Percentiles rank a stretch among this genome's conserved stretches.
Evolutionary conservation across 1,140 invertebrate genomes (phyloP).

Genomic region (Drosophila trapezifrons): DNA sequence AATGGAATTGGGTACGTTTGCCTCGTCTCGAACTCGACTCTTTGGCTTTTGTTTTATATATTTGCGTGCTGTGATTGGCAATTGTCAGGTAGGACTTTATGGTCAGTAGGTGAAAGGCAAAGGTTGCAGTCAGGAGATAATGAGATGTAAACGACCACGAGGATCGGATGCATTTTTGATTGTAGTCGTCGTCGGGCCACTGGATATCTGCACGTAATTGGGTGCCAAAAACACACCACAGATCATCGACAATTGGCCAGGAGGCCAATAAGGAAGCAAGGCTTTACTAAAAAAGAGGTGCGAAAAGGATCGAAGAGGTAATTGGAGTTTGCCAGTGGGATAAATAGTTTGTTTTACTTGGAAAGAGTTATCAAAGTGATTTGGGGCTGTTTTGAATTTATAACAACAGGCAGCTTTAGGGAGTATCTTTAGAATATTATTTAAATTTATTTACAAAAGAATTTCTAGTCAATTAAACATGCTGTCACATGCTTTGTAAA

Average conservation of each 20-base stretch:
- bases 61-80: conserved; percentile 60
- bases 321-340: conserved; percentile 16
- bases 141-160: conserved; percentile 58
- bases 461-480: conserved; percentile 65
- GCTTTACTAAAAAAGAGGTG: conserved; percentile 32
- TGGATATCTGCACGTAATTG: conserved; percentile 41
- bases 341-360: conserved; percentile 18
- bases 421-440: neutral
- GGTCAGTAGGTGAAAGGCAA: conserved; percentile 65
- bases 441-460: neutral
- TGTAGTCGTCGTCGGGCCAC: conserved; percentile 13
- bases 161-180: conserved; percentile 38
- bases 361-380: conserved; percentile 15
- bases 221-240: conserved; percentile 53
- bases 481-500: conserved; percentile 32
- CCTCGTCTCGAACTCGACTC: conserved; percentile 13
- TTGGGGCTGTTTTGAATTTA: neutral
- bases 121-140: conserved; percentile 48
- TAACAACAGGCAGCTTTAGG: neutral
- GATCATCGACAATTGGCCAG: conserved; percentile 37
- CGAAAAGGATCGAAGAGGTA: conserved; percentile 42
- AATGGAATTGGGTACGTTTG: conserved; percentile 42
- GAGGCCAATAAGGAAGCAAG: conserved; percentile 28
- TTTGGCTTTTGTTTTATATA: conserved; percentile 43
- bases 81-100: conserved; percentile 52